These are phyloP conservation scores for Baryphthengus martii DNA, from an alignment of 2,113 vertebrate species.

Conservation along the genomic window DNA sequence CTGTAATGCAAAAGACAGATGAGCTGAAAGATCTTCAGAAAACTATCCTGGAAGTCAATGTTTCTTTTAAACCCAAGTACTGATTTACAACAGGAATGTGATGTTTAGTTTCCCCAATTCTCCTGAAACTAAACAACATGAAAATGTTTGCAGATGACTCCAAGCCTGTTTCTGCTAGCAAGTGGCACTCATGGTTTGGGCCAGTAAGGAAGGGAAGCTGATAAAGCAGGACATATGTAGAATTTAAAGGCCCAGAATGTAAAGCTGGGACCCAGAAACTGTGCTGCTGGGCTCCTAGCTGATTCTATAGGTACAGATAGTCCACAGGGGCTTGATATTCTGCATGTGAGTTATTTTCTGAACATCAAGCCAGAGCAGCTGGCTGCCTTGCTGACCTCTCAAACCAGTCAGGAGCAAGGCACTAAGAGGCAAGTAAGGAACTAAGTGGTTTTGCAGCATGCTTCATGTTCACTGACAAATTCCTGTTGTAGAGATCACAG, in stretches of 20 bases:
- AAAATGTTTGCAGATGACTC: not conserved
- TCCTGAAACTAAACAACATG: not conserved
- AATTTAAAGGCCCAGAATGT: not conserved
- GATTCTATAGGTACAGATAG: not conserved
- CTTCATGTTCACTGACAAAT: not conserved
- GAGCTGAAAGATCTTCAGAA: not conserved
- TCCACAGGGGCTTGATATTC: not conserved
- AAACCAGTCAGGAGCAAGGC: not conserved
- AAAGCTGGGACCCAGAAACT: not conserved
- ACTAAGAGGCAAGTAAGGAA: not conserved
- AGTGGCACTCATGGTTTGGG: not conserved
- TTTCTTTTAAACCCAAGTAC: not conserved
- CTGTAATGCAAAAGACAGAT: not conserved
- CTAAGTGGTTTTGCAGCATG: not conserved
- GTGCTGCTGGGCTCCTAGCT: not conserved
- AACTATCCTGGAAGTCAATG: not conserved
- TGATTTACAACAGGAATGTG: not conserved
- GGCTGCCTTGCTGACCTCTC: not conserved
- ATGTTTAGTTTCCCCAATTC: not conserved
- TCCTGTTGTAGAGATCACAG: not conserved
- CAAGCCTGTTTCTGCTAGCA: not conserved
- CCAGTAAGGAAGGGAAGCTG: not conserved
- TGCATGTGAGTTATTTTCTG: not conserved
- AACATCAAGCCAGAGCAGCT: not conserved
- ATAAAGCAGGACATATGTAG: rapidly evolving